Evolutionary conservation across 1,140 invertebrate genomes (phyloP).

Genomic region (Drosophila chauvacae): DNA sequence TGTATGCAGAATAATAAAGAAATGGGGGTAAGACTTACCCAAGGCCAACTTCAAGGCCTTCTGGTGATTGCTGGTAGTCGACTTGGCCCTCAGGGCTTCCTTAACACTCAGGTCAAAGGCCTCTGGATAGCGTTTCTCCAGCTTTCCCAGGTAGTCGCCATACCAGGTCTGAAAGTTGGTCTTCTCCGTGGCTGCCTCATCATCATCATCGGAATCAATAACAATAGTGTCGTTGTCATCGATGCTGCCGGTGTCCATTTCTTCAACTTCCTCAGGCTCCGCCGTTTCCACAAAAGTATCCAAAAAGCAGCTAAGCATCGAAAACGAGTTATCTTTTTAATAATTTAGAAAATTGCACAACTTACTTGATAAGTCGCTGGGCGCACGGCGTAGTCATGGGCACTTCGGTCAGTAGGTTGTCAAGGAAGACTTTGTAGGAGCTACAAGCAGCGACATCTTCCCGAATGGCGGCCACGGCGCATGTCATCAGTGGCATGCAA

Average conservation of each 20-base stretch:
- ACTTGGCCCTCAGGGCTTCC: slow-evolving; percentile 72
- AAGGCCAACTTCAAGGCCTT: slow-evolving; percentile 73
- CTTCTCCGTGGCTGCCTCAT: slow-evolving; percentile 46
- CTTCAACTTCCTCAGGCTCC: neutral
- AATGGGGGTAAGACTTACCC: slow-evolving; percentile 49
- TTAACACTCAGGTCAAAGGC: slow-evolving; percentile 88
- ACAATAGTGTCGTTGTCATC: slow-evolving; percentile 81
- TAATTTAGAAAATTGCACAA: neutral
- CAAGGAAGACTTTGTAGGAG: slow-evolving; percentile 60
- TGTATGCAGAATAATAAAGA: too few species aligned
- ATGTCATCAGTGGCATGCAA: slow-evolving; percentile 62
- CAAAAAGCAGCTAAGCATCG: slow-evolving; percentile 85
- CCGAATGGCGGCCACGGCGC: slow-evolving; percentile 57
- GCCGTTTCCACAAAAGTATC: slow-evolving; percentile 60
- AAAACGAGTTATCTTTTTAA: neutral
- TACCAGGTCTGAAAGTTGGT: slow-evolving; percentile 85
- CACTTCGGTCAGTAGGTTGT: slow-evolving; percentile 62
- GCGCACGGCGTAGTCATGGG: slow-evolving; percentile 57
- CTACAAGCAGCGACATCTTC: slow-evolving; percentile 17
- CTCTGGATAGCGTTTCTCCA: slow-evolving; percentile 88
- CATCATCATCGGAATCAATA: slow-evolving; percentile 84
- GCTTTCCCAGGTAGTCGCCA: slow-evolving; percentile 84
- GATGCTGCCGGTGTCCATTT: slow-evolving; percentile 25
- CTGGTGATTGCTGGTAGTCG: slow-evolving; percentile 50
- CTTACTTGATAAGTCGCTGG: slow-evolving; percentile 85